Conservation (phyloP, 1,140 invertebrate genomes). For the Akabosia matsudoensis region DNA sequence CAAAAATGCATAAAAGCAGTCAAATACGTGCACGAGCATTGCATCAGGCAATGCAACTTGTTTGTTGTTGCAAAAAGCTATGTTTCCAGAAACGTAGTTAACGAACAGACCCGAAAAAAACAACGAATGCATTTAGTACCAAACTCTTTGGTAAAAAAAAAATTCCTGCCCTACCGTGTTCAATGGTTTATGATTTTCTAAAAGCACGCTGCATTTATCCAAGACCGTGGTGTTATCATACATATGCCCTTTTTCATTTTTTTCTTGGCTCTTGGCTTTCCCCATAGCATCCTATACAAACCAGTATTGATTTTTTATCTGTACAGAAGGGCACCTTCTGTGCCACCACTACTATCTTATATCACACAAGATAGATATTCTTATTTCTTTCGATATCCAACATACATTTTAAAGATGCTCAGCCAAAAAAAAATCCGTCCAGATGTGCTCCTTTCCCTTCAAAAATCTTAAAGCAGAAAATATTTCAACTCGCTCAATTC, state of each 20-base stretch:
- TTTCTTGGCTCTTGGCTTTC: constrained; percentile 16
- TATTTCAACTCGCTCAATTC: constrained; percentile 6
- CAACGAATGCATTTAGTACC: no score
- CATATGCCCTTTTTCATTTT: constrained; percentile 4
- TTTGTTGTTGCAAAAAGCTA: no score
- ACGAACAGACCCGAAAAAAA: no score
- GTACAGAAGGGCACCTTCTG: constrained; percentile 27
- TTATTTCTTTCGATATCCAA: constrained; percentile 24
- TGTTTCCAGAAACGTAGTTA: no score
- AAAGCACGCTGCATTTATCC: no score
- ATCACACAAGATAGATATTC: background rate
- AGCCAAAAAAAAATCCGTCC: constrained; percentile 36
- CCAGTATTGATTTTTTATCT: constrained; percentile 35
- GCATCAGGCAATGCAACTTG: no score
- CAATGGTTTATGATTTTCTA: no score
- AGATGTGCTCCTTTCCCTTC: constrained; percentile 30
- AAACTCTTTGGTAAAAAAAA: no score
- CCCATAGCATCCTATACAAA: background rate
- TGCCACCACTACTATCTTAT: background rate
- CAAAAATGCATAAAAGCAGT: no score
- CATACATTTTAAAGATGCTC: constrained; percentile 37
- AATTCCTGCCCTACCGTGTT: no score
- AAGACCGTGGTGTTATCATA: constrained; percentile 11
- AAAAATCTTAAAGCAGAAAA: constrained; percentile 17
- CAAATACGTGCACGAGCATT: no score